phyloP scores from a whole-genome alignment of 2,888 invertebrate genomes.

The Drosophila nigritarsus region DNA sequence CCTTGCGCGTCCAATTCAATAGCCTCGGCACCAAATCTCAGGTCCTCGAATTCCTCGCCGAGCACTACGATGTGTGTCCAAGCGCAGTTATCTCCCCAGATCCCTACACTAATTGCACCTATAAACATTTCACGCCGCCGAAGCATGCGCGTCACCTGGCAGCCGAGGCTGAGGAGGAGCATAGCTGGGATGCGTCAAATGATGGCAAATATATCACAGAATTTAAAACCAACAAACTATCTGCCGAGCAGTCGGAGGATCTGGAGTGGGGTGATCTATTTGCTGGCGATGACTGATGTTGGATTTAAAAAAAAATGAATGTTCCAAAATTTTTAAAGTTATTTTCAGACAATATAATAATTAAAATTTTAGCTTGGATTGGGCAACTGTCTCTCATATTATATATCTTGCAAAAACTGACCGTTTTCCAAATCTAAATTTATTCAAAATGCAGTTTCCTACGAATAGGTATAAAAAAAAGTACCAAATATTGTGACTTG shows the following conservation, averaged over 20 bases:
- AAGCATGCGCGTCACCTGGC: constrained; percentile 48
- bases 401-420: background rate
- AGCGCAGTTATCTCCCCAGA: background rate
- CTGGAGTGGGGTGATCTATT: constrained; percentile 73
- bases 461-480: background rate
- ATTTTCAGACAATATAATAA: background rate
- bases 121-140: constrained; percentile 62
- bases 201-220: constrained; percentile 81
- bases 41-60: constrained; percentile 89
- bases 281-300: constrained; percentile 54
- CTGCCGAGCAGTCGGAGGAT: constrained; percentile 43
- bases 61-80: constrained; percentile 86
- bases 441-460: background rate
- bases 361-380: background rate
- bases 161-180: constrained; percentile 28
- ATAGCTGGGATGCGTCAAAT: constrained; percentile 52
- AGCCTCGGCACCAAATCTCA: constrained; percentile 88
- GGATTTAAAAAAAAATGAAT: background rate
- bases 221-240: constrained; percentile 60
- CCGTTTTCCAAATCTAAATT: background rate
- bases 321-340: background rate
- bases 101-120: constrained; percentile 65
- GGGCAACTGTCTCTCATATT: background rate
- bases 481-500: background rate
- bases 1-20: constrained; percentile 92